Base-by-base conservation (phyloP, 2,888 invertebrate genomes). In the Drosophila rubida region DNA sequence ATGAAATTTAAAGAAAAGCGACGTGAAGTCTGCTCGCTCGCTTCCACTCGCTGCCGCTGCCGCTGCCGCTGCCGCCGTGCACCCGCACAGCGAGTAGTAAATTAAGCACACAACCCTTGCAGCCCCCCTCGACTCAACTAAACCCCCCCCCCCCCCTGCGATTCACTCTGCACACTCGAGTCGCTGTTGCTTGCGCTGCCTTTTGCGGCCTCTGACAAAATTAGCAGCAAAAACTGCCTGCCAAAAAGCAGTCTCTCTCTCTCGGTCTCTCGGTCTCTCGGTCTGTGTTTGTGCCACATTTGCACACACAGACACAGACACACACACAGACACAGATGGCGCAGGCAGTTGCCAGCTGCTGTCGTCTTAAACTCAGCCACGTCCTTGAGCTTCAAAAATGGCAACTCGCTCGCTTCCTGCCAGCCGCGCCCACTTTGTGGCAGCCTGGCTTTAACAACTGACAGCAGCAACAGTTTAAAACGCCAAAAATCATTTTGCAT, bases 1-100 rank as follows among this genome's bases (percentile, higher is more conserved):
- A 83, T 83, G 86, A 86, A 83, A 86, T 83, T 83, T 83, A 83
- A 82, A 82, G 86, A 80, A 82, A 84, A 54, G 50, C 59, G 41
- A 62, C 74, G 68, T 73, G 62, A 55, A 76, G 62, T 77, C 65
- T 66, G 30, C 11, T 19, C 19, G 8, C 9, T 71, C 22, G 13
- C 39, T 75, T n/a, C n/a, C n/a, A n/a, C n/a, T n/a, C n/a, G n/a
- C n/a, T n/a, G n/a, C n/a, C n/a, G n/a, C n/a, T n/a, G n/a, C n/a
- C n/a, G n/a, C n/a, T n/a, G n/a, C n/a, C n/a, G n/a, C n/a, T n/a
- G n/a, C n/a, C n/a, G n/a, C n/a, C n/a, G n/a, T n/a, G n/a, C n/a
- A n/a, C n/a, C 48, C 48, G 75, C 60, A 62, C 44, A 54, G 42
- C 44, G 6, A 59, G 49, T 60, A 71, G 74, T 70, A 78, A 80